Conservation (phyloP, 2,113 vertebrate species). For the Chrysemys picta region DNA sequence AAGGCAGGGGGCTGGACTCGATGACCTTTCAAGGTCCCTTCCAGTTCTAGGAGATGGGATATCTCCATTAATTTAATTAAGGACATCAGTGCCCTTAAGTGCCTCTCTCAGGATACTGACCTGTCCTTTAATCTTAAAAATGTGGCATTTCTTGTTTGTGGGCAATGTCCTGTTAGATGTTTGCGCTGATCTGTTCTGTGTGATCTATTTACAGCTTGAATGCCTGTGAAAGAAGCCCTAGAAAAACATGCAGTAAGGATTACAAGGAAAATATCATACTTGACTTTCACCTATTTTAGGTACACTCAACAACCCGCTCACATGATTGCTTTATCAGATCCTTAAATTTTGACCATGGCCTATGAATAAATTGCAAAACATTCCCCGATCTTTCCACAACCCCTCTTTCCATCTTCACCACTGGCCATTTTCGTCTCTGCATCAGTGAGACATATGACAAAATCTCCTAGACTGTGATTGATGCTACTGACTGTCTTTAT, state of each 20-base stretch:
- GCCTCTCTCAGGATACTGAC: not conserved
- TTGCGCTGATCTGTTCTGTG: not conserved
- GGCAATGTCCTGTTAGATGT: too few relatives aligned
- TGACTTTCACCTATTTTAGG: not conserved
- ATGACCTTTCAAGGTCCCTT: too few relatives aligned
- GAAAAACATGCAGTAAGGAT: not conserved
- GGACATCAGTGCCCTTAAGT: rapidly evolving
- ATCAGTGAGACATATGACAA: too few relatives aligned
- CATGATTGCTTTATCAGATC: rapidly evolving
- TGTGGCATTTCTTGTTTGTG: not conserved
- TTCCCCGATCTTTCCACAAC: not conserved
- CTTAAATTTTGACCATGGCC: not conserved
- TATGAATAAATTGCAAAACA: not conserved
- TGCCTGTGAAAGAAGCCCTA: not conserved
- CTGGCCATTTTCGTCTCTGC: too few relatives aligned
- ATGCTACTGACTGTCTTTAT: too few relatives aligned
- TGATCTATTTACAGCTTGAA: not conserved
- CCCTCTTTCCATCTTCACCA: too few relatives aligned
- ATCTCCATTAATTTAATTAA: not conserved
- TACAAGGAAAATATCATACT: not conserved
- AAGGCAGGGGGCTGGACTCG: too few relatives aligned
- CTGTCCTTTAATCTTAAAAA: slow-evolving; percentile 10
- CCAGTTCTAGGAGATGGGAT: too few relatives aligned
- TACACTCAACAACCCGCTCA: not conserved
- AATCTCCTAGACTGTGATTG: too few relatives aligned